Conservation (phyloP, 1,140 invertebrate species). For the Doryteuthis pealeii region DNA sequence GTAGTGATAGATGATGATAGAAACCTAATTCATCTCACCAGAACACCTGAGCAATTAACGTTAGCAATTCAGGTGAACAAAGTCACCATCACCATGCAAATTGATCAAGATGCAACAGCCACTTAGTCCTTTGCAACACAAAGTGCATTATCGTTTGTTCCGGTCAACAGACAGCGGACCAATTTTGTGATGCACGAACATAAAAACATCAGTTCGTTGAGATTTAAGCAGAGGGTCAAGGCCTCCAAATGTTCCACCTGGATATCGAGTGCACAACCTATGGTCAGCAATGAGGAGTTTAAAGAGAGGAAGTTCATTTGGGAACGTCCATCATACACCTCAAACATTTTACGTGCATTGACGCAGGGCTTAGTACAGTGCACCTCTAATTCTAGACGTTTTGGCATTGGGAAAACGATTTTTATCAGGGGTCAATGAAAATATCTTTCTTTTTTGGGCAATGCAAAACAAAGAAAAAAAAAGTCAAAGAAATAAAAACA, state of each 20-base stretch:
- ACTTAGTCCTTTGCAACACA: conserved; percentile 57
- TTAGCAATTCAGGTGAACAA: conserved; percentile 24
- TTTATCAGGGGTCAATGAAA: no score
- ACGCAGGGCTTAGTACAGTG: background rate
- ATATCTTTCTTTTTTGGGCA: no score
- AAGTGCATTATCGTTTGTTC: conserved; percentile 69
- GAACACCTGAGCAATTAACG: background rate
- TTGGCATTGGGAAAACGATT: no score
- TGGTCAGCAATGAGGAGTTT: conserved; percentile 32
- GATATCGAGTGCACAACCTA: conserved; percentile 42
- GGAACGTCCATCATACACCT: conserved; percentile 39
- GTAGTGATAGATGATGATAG: background rate
- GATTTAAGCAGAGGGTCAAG: conserved; percentile 41
- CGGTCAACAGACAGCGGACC: conserved; percentile 68
- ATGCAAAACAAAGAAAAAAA: no score
- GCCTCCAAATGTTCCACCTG: conserved; percentile 34
- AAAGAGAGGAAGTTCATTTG: conserved; percentile 33
- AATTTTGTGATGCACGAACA: conserved; percentile 70
- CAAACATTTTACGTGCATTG: conserved; percentile 40
- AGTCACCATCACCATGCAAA: conserved; percentile 38
- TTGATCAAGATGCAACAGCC: conserved; percentile 49
- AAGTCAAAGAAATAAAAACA: no score
- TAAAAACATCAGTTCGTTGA: conserved; percentile 63
- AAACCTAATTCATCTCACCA: background rate
- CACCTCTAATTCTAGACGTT: background rate